Base-by-base conservation (phyloP, 2,888 invertebrate species). In the Rosalia funebris region DNA sequence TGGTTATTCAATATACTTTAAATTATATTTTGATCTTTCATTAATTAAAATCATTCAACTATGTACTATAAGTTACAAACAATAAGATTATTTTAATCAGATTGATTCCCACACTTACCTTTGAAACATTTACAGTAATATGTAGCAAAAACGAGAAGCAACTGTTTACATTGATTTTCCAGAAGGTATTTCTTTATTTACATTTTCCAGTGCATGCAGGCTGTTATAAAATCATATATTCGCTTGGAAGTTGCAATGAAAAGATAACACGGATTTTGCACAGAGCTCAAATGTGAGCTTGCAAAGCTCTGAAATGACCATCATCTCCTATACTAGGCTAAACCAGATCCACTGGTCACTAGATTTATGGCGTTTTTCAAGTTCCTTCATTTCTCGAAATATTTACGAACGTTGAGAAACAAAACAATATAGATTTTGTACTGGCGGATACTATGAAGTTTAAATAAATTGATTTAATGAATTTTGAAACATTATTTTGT, bases 221-320 rank as follows among this genome's bases (percentile, higher is more conserved):
- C 20, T 44, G 44, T 20, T 25, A 50, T 50, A 50, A 39, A 50
- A 31, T 39, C 20, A 25, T 37, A 20, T 25, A 50, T 50, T 50
- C 39, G 39, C 25, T 39, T 19, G 39, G 39, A 50, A 15, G 39
- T 25, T 50, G 50, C 34, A 34, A 37, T 20, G 39, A 9, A 39
- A 50, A 50, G 37, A 50, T 50, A 50, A 39, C 50, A 25, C 16
- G 57, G 62, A 65, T 62, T 60, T 55, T 19, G 41, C 45, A 32
- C 39, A 59, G 48, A 64, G 59, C 59, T 52, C 53, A 44, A 39
- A 57, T 39, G 59, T 59, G 62, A 66, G 58, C 59, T 47, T 36
- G 63, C 50, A 66, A 61, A 79, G 77, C 77, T 75, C 68, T 75
- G 71, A 77, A 79, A 78, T 77, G 75, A 76, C 77, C 74, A 75